These are phyloP conservation scores for Thaumetopoea pityocampa DNA, from an alignment of 1,140 invertebrate genomes.

Conservation along the genomic window DNA sequence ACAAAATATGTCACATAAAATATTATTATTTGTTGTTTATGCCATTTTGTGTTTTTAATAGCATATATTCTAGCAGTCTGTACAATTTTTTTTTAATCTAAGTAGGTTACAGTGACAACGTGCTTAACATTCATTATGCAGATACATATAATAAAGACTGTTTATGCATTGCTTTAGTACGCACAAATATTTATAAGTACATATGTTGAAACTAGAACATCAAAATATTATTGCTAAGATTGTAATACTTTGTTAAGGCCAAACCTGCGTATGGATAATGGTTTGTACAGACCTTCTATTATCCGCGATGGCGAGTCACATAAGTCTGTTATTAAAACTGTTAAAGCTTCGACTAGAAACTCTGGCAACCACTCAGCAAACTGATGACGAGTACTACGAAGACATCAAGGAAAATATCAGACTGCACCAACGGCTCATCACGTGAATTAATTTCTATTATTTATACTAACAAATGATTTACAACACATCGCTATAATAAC, in stretches of 20 bases:
- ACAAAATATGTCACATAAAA: too few relatives aligned
- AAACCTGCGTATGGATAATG: slow-evolving; percentile 64
- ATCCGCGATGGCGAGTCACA: slow-evolving; percentile 62
- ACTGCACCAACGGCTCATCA: slow-evolving; percentile 61
- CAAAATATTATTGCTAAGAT: slow-evolving; percentile 1
- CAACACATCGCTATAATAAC: too few relatives aligned
- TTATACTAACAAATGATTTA: neutral
- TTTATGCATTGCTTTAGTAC: too few relatives aligned
- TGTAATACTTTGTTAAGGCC: slow-evolving; percentile 41
- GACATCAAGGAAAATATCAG: slow-evolving; percentile 52
- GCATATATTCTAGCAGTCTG: too few relatives aligned
- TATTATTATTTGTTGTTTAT: too few relatives aligned
- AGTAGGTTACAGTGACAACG: too few relatives aligned
- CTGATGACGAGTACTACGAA: slow-evolving; percentile 42
- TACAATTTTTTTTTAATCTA: too few relatives aligned
- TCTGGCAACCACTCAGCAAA: slow-evolving; percentile 29
- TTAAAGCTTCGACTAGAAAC: slow-evolving; percentile 44
- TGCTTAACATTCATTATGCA: too few relatives aligned
- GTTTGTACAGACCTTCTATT: slow-evolving; percentile 58
- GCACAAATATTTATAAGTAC: neutral
- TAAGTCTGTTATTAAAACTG: slow-evolving; percentile 48
- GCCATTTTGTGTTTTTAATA: too few relatives aligned
- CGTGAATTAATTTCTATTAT: slow-evolving; percentile 21
- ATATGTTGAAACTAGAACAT: neutral
- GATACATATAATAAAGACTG: too few relatives aligned